Percentiles rank a stretch among this genome's conserved stretches.
phyloP scores from a whole-genome alignment of 2,888 invertebrate species.

The Rhagium mordax region DNA sequence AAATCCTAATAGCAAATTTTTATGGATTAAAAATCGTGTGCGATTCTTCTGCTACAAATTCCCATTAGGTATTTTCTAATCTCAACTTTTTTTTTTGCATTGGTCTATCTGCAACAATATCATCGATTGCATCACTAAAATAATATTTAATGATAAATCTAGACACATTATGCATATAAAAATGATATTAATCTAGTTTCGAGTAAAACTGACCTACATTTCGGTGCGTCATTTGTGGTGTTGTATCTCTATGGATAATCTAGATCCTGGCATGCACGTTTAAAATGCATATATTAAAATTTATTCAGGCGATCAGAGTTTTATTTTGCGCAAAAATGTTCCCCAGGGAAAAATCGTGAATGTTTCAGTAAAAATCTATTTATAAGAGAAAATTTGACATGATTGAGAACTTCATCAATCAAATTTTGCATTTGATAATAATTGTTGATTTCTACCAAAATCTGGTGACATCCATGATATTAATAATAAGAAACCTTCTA shows the following conservation, averaged over 20 bases:
- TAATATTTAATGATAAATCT: not conserved
- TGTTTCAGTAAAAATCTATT: no score
- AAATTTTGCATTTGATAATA: no score
- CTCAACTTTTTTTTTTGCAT: no score
- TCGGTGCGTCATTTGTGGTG: not conserved
- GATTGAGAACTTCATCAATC: no score
- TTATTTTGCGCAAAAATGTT: not conserved
- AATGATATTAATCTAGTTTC: not conserved
- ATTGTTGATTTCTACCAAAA: no score
- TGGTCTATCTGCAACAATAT: not conserved
- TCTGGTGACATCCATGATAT: no score
- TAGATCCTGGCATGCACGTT: not conserved
- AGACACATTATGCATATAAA: not conserved
- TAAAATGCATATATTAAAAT: not conserved
- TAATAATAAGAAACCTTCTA: no score
- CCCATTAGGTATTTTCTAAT: no score
- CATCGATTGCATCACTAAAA: not conserved
- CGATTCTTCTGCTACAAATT: no score
- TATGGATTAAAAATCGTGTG: no score
- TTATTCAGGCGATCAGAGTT: not conserved
- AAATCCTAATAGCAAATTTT: no score
- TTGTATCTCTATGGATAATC: not conserved
- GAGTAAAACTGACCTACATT: not conserved
- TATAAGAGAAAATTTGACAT: no score
- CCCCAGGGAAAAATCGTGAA: not conserved